phyloP scores from a whole-genome alignment of 2,113 vertebrate genomes.

The Sprattus sprattus region DNA sequence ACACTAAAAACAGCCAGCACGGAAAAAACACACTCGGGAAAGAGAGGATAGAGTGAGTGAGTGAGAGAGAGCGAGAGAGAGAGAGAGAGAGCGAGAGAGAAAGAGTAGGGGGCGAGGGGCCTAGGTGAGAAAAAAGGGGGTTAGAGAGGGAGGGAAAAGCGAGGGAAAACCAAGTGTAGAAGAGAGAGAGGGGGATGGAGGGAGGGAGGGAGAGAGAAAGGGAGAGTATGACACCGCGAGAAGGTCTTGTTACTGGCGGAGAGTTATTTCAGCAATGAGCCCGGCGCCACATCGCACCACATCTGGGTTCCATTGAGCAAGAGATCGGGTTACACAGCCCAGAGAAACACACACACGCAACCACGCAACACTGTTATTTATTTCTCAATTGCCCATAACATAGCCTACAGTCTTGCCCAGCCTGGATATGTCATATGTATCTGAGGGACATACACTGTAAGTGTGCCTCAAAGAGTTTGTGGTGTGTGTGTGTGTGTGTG shows the following conservation, averaged over 20 bases:
- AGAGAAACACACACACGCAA: constrained; percentile 29
- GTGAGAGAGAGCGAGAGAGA: background rate
- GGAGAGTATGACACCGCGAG: constrained; percentile 1
- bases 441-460: background rate
- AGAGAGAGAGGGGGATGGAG: background rate
- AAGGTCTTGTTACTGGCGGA: constrained; percentile 37
- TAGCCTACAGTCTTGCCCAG: background rate
- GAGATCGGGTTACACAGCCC: constrained; percentile 61
- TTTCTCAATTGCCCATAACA: background rate
- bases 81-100: too few species aligned
- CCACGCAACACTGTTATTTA: background rate
- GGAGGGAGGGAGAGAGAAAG: background rate
- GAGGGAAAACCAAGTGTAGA: background rate
- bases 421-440: background rate
- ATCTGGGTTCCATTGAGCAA: constrained; percentile 71
- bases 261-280: constrained; percentile 39
- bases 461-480: background rate
- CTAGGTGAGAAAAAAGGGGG: too few species aligned
- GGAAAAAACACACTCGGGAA: too few species aligned
- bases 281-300: constrained; percentile 58
- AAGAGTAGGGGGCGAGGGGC: too few species aligned
- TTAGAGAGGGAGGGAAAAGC: too few species aligned
- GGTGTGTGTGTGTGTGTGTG: background rate
- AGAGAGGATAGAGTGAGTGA: too few species aligned
- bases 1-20: too few species aligned